Base-by-base conservation (phyloP, 2,888 invertebrate genomes). In the Phyllotreta cruciferae region DNA sequence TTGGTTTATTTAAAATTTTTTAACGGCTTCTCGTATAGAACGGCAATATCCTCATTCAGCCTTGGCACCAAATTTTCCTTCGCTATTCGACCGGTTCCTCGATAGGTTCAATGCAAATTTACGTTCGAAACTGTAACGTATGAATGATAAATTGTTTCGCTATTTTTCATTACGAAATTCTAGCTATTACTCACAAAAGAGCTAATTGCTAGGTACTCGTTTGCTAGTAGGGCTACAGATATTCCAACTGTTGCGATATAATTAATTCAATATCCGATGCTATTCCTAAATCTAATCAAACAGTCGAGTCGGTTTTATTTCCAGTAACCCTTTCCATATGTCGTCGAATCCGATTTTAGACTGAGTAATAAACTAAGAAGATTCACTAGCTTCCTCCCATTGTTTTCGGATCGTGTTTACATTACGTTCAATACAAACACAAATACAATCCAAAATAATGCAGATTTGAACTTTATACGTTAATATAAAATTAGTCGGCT, bases 311-410 rank as follows among this genome's bases (percentile, higher is more conserved):
- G 66, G 60, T 66, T 67, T 52, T 37, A 37, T 37, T 52, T 6
- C 9, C 3, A 9, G 45, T 66, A 66, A 69, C 69, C 69, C 69
- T 69, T 69, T 66, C 45, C 69, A 69, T 67, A 67, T 69, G 69
- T 24, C 24, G 24, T 24, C 24, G 24, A 24, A 24, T 24, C 24
- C 24, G 24, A 24, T 66, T 68, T 49, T 42, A 62, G 24, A 60
- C 62, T 56, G 56, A 45, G 49, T 35, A 44, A 9, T 49, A 62
- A 61, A 54, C 42, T 24, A 47, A 47, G 56, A 57, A 64, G 66
- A 62, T 66, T 64, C 66, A 66, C 62, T 66, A 56, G 65, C 66
- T 67, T 68, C 67, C 67, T 66, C 60, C 56, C 56, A 39, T 56
- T 52, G 56, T 62, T 62, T 64, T 65, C 50, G 24, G 24, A 24